Percentiles rank a stretch among this genome's conserved stretches.
phyloP scores from a whole-genome alignment of 1,140 invertebrate species.

The Bombus difficillimus region DNA sequence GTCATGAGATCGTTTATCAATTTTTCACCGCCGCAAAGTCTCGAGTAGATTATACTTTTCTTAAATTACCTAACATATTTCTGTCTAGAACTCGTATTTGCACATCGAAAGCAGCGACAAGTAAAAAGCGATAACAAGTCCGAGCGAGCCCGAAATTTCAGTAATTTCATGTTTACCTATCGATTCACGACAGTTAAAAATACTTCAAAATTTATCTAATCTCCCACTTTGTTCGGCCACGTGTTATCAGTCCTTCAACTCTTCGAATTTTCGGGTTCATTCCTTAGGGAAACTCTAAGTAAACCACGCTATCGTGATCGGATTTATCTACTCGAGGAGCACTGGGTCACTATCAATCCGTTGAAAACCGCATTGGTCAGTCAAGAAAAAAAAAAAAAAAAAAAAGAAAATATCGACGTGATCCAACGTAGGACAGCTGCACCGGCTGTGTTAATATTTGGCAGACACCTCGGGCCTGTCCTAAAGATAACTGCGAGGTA shows the following conservation, averaged over 20 bases:
- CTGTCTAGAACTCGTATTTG: neutral
- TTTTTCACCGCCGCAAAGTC: neutral
- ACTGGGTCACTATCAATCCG: neutral
- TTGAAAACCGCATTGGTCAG: constrained; percentile 13
- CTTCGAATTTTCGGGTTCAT: neutral
- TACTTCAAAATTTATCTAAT: constrained; percentile 59
- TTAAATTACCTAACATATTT: neutral
- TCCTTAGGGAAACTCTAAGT: too few species aligned
- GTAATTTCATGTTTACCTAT: constrained; percentile 15
- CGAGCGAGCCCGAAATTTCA: neutral
- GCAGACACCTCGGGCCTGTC: constrained; percentile 48
- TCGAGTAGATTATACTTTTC: too few species aligned
- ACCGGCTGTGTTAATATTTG: constrained; percentile 69
- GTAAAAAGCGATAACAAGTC: neutral
- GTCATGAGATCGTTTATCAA: neutral
- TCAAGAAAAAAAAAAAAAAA: neutral
- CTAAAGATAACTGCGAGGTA: constrained; percentile 47
- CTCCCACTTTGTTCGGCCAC: constrained; percentile 1
- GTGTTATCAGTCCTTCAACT: constrained; percentile 15
- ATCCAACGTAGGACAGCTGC: constrained; percentile 46
- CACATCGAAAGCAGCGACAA: neutral
- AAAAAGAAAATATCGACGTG: neutral
- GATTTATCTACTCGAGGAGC: neutral
- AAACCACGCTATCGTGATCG: neutral
- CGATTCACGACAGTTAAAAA: constrained; percentile 35